A percentile compares a stretch with the other conserved stretches of the same genome.
Evolutionary conservation across 2,888 invertebrate species (phyloP).

Genomic region (Dione juno): DNA sequence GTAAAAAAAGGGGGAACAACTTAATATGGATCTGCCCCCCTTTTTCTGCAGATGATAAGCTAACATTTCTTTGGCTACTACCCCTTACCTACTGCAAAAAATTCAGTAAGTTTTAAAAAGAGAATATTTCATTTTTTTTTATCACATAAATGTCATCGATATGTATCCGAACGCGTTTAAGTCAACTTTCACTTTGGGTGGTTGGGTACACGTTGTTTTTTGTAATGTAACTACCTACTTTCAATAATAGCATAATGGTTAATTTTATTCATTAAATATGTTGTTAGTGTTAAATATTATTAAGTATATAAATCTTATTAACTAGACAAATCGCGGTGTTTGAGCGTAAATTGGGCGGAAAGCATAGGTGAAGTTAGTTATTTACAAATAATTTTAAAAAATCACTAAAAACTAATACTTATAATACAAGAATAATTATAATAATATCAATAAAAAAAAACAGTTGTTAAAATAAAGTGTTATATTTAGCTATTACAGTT

Average conservation of each 20-base stretch:
- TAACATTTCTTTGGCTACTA: neutral
- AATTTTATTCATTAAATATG: neutral
- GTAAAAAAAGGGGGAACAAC: too few species aligned
- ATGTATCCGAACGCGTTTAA: constrained; percentile 22
- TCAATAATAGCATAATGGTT: constrained; percentile 2
- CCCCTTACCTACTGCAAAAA: neutral
- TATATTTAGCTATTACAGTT: neutral
- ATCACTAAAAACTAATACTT: too few species aligned
- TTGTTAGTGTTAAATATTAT: too few species aligned
- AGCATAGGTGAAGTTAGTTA: too few species aligned
- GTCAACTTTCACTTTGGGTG: constrained; percentile 32
- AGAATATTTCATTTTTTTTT: neutral
- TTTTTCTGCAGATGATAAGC: neutral
- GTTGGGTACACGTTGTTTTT: constrained; percentile 12
- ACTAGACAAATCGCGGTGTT: too few species aligned
- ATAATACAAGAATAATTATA: neutral
- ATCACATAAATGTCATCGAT: constrained; percentile 10
- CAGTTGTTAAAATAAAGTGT: too few species aligned
- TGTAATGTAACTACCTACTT: neutral
- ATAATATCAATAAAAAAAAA: neutral
- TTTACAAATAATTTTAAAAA: too few species aligned
- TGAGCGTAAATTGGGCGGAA: too few species aligned
- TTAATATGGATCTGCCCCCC: too few species aligned
- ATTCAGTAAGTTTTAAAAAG: neutral
- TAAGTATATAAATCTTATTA: too few species aligned